Evolutionary conservation across 2,113 vertebrate species (phyloP), one percentile per base, ranked within the genome.

Genomic region (Callipepla squamata): DNA sequence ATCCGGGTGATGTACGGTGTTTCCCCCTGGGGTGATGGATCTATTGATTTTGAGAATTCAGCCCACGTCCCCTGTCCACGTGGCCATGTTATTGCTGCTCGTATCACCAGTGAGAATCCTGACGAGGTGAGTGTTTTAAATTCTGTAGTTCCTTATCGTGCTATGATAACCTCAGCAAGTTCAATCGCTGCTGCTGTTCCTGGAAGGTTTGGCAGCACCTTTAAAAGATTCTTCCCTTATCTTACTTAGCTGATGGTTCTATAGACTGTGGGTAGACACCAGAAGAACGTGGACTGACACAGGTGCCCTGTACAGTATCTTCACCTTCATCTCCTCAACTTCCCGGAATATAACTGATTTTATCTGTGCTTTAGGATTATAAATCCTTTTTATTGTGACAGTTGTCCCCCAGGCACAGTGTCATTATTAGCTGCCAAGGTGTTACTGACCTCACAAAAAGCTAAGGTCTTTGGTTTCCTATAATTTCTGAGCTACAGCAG

Each of bases 41-140:
- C 95, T 26, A 99, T 99, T 93, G 99, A 99, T 93, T 99, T 99
- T 94, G 99, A 99, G 95, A 98, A 97, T 84, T 98, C 99, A 28
- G 97, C 98, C 25, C 98, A 98, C 0, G 96, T 98, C 32, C 99
- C 99, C 67, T 98, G 98, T 30, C 99, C 99, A 3, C 98, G 99
- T 1, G 99, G 99, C 40, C 99, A 99, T 4, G 99, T 99, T 92
- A 99, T 99, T 4, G 99, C 99, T 62, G 99, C 99, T 51, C 98
- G 99, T 26, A 99, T 99, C 96, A 99, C 99, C 96, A 99, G 99
- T 75, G 99, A 99, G 97, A 99, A 99, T 92, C 99, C 99, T 7
- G 99, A 99, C 80, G 99, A 99, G 98, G 99, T 99, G 97, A 94
- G 85, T 32, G 19, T 12, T 15, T 8, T 17, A 9, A 1, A 5